phyloP scores from a whole-genome alignment of 2,888 invertebrate genomes.

The Chrysotoxum bicinctum region DNA sequence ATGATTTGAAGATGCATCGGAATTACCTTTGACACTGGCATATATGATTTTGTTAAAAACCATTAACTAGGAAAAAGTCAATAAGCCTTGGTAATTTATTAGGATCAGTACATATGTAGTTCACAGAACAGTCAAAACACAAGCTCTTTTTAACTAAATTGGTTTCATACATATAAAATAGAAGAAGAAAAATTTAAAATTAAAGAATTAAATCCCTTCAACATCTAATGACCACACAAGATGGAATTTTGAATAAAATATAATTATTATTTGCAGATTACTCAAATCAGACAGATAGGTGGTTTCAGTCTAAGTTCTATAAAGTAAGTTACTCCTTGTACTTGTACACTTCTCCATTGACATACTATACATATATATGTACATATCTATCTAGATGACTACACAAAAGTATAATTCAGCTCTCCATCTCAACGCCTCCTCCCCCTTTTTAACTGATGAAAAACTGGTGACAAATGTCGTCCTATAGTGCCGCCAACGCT shows the following conservation, averaged over 20 bases:
- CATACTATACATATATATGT: neutral
- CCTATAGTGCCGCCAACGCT: neutral
- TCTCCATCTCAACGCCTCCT: neutral
- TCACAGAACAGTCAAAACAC: no score
- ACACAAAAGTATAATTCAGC: neutral
- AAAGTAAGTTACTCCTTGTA: neutral
- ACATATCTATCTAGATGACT: no score
- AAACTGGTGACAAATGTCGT: constrained; percentile 12
- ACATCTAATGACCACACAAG: neutral
- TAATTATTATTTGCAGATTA: neutral
- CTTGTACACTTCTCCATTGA: neutral
- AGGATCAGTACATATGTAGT: no score
- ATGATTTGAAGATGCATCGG: no score
- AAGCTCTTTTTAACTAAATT: no score
- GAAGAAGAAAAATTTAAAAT: neutral
- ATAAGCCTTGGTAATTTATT: no score
- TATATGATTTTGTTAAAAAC: no score
- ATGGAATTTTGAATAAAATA: neutral
- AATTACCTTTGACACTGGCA: no score
- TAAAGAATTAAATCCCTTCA: neutral
- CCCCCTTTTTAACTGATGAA: neutral
- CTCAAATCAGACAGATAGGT: neutral
- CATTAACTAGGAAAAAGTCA: no score
- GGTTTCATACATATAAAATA: no score
- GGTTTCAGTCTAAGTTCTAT: neutral